Percentiles rank a stretch among this genome's conserved stretches.
phyloP scores from a whole-genome alignment of 2,888 invertebrate genomes.

The Cenopis cana region DNA sequence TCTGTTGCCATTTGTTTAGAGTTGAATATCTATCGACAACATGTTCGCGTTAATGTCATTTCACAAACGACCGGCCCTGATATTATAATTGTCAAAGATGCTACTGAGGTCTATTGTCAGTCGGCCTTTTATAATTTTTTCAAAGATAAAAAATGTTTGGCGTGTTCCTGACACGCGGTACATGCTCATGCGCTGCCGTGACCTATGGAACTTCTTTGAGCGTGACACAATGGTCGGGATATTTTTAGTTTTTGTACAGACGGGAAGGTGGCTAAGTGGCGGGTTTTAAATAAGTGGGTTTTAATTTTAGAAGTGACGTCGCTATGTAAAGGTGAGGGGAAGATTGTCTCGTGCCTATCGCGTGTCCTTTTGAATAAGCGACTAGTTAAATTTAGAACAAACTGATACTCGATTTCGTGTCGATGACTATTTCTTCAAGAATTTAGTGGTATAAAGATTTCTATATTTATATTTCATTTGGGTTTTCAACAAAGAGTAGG shows the following conservation, averaged over 20 bases:
- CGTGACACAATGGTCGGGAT: conserved; percentile 81
- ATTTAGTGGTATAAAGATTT: conserved; percentile 48
- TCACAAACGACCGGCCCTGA: conserved; percentile 59
- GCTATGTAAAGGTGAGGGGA: conserved; percentile 74
- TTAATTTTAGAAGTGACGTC: conserved; percentile 84
- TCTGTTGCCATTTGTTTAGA: conserved; percentile 59
- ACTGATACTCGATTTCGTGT: conserved; percentile 34
- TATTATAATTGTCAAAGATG: conserved; percentile 86
- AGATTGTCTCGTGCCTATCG: conserved; percentile 77
- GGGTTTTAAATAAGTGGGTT: conserved; percentile 82
- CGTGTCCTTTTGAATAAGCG: conserved; percentile 71
- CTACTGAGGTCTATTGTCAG: conserved; percentile 82
- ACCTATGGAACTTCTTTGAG: conserved; percentile 84
- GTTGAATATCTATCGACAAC: conserved; percentile 60
- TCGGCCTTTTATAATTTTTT: conserved; percentile 83
- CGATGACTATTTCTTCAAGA: conserved; percentile 42
- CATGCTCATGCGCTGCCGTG: conserved; percentile 77
- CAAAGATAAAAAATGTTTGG: conserved; percentile 84
- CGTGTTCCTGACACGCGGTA: conserved; percentile 84
- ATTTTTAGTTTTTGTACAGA: conserved; percentile 83
- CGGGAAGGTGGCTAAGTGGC: conserved; percentile 84
- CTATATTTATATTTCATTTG: conserved; percentile 53
- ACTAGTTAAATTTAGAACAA: conserved; percentile 63
- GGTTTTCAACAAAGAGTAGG: conserved; percentile 59
- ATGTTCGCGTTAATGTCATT: conserved; percentile 62